Conservation (phyloP, 2,888 invertebrate genomes). For the Rhagophthalmus giganteus region DNA sequence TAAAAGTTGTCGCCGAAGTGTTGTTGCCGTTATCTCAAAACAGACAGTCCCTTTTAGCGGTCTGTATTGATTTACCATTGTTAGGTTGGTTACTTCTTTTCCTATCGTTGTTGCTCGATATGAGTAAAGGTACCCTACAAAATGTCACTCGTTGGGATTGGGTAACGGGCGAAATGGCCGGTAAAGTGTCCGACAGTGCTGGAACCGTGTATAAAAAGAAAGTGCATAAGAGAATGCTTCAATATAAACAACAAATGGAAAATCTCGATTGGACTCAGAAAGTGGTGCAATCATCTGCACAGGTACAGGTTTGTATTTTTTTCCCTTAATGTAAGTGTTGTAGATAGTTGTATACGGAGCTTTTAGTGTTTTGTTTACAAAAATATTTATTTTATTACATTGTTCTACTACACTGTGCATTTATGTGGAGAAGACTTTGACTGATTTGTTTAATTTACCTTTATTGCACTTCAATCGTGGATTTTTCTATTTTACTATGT, state of each 20-base stretch:
- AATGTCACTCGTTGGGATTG: conserved; percentile 80
- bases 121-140: conserved; percentile 42
- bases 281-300: conserved; percentile 61
- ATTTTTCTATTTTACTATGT: too few species aligned
- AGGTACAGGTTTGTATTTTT: conserved; percentile 48
- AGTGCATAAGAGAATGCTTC: conserved; percentile 72
- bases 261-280: conserved; percentile 70
- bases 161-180: conserved; percentile 75
- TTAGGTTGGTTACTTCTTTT: conserved; percentile 78
- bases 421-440: too few species aligned
- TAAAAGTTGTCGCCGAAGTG: conserved; percentile 63
- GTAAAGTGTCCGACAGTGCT: conserved; percentile 50
- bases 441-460: too few species aligned
- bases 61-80: conserved; percentile 66
- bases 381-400: too few species aligned
- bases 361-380: too few species aligned
- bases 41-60: conserved; percentile 56
- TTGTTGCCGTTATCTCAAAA: conserved; percentile 57
- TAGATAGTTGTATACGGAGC: too few species aligned
- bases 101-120: conserved; percentile 71
- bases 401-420: too few species aligned
- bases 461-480: too few species aligned
- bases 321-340: conserved; percentile 4
- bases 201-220: conserved; percentile 62
- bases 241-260: conserved; percentile 67